Evolutionary conservation across 2,113 vertebrate genomes (phyloP).

Genomic region (Myotis yumanensis): DNA sequence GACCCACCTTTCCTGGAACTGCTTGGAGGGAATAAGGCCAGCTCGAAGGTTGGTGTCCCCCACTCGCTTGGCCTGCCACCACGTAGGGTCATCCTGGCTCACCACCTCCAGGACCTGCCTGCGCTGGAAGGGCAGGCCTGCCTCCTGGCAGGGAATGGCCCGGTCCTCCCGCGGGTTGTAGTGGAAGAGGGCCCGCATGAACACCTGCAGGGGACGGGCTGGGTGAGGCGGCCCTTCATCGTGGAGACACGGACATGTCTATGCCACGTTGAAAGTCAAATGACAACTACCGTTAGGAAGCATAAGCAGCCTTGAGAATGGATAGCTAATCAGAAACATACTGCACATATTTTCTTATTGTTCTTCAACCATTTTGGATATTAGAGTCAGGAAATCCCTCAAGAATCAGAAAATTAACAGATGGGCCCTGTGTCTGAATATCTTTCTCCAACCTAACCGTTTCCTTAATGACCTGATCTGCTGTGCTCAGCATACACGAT

Average conservation of each 20-base stretch:
- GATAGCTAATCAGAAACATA: neutral
- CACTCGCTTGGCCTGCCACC: slow-evolving; percentile 97
- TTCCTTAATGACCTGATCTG: neutral
- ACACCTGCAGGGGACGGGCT: slow-evolving; percentile 85
- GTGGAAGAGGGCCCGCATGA: slow-evolving; percentile 93
- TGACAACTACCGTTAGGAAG: accelerated
- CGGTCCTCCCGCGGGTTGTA: slow-evolving; percentile 94
- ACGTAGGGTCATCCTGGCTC: slow-evolving; percentile 93
- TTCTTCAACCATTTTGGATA: neutral
- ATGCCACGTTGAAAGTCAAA: accelerated
- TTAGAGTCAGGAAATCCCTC: neutral
- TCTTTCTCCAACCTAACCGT: neutral
- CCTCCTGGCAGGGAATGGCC: slow-evolving; percentile 96
- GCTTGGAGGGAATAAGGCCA: slow-evolving; percentile 93
- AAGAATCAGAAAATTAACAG: neutral
- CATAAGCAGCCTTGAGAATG: neutral
- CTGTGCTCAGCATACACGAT: neutral
- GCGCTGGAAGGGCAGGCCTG: slow-evolving; percentile 92
- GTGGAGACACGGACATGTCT: neutral
- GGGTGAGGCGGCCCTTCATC: neutral
- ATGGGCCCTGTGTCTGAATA: neutral
- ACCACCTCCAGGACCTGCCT: slow-evolving; percentile 95
- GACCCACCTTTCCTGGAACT: slow-evolving; percentile 95
- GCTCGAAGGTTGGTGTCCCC: slow-evolving; percentile 94
- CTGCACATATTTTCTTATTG: neutral